phyloP scores from a whole-genome alignment of 1,140 invertebrate genomes.

The Campoletis sonorensis region DNA sequence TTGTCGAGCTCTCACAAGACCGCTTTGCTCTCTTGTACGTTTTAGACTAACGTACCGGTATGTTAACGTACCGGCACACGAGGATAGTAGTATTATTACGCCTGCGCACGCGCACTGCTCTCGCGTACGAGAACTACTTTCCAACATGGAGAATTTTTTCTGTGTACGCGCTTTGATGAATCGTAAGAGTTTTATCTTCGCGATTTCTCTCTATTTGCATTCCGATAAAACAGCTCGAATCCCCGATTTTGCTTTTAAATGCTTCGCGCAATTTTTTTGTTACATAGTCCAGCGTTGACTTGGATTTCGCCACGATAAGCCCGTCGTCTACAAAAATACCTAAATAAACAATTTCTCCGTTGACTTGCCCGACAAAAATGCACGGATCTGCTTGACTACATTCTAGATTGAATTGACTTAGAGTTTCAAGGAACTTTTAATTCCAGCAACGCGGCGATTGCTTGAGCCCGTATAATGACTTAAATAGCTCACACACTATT shows the following conservation, averaged over 20 bases:
- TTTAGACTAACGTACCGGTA: too few species aligned
- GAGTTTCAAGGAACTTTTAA: conserved; percentile 55
- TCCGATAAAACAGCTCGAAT: conserved; percentile 7
- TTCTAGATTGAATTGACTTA: conserved; percentile 54
- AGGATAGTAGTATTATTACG: too few species aligned
- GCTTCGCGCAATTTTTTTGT: conserved; percentile 12
- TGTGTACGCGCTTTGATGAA: conserved; percentile 5
- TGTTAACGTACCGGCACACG: too few species aligned
- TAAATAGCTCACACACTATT: conserved; percentile 58
- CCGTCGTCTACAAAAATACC: conserved; percentile 34
- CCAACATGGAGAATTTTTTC: too few species aligned
- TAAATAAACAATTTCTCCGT: conserved; percentile 19
- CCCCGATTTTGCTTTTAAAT: neutral
- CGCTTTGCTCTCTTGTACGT: too few species aligned
- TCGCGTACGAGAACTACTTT: too few species aligned
- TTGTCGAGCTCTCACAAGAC: too few species aligned
- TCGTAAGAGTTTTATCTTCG: neutral
- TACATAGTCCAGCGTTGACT: neutral
- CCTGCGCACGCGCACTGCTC: too few species aligned
- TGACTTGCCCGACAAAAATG: conserved; percentile 44
- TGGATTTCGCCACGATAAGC: neutral
- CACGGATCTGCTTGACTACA: conserved; percentile 56
- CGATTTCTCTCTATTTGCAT: neutral
- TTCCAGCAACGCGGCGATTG: too few species aligned
- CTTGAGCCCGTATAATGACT: too few species aligned